Conservation (phyloP, 2,797 vertebrate genomes). For the Tadarida brasiliensis region DNA sequence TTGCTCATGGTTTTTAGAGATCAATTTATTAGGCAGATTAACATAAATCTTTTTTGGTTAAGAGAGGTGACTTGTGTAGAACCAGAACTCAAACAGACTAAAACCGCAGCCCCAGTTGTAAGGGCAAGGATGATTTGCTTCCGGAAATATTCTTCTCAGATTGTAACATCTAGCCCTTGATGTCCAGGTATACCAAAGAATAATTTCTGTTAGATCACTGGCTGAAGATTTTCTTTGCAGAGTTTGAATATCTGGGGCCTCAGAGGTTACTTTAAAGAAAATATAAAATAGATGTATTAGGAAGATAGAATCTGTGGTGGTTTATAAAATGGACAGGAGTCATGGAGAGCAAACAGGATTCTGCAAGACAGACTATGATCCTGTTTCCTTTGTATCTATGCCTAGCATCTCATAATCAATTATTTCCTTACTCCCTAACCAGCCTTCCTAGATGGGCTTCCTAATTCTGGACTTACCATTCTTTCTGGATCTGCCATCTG, state of each 20-base stretch:
- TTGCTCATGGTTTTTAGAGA: neutral
- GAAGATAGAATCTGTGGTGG: slow-evolving; percentile 17
- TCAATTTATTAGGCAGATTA: slow-evolving; percentile 12
- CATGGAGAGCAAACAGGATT: neutral
- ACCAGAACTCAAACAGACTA: neutral
- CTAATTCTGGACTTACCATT: neutral
- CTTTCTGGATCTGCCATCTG: neutral
- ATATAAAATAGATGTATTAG: slow-evolving; percentile 37
- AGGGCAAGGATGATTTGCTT: slow-evolving; percentile 22
- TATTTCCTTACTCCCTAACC: slow-evolving; percentile 4
- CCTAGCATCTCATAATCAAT: neutral
- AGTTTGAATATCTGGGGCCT: slow-evolving; percentile 13
- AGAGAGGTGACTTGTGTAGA: neutral
- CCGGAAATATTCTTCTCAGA: slow-evolving; percentile 4
- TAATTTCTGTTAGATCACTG: slow-evolving; percentile 32
- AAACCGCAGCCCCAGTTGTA: neutral
- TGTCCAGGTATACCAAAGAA: neutral
- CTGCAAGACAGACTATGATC: neutral
- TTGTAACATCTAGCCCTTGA: neutral
- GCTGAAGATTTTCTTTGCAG: slow-evolving; percentile 26
- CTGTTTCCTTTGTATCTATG: neutral
- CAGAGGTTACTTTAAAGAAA: slow-evolving; percentile 34
- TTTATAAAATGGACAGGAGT: neutral
- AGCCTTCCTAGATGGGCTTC: neutral
- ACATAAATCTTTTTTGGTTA: slow-evolving; percentile 36